Evolutionary conservation across 2,797 vertebrate genomes (phyloP), one percentile per base, ranked within the genome.

Genomic region (Propithecus deckenii): DNA sequence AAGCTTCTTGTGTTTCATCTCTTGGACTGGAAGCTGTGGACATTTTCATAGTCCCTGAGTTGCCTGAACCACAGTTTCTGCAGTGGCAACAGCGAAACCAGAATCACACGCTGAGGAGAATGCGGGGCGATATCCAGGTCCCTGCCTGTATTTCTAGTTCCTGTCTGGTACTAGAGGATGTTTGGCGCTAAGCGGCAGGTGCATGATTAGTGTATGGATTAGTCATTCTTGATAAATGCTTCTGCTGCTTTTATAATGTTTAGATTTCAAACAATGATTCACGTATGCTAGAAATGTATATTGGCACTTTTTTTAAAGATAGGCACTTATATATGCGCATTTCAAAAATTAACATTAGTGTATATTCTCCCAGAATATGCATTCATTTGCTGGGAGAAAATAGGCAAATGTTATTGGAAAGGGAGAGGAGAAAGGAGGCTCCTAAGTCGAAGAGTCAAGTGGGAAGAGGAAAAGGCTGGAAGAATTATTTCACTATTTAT

Each of bases 111-210:
- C 11, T 7, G 13, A 48, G 52, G 69, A 55, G n/a, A 46, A 28
- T 11, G 38, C 15, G 32, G 25, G 2, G 22, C 17, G 15, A 0
- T 10, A 5, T 9, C 65, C 20, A 38, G 0, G 15, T 2, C 55
- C 14, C 0, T 4, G 13, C 15, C 22, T 17, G 14, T 10, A 10
- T 32, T 38, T 1, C 2, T 17, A 5, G 32, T 50, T 78, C 17
- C 48, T 2, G 0, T 46, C 67, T 28, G 22, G 12, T 50, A 48
- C 8, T 57, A 61, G 41, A 46, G 43, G 5, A 3, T 38, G 32
- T 3, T 5, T 5, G 71, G 23, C 17, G 13, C 28, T 32, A 30
- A n/a, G 43, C 20, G 7, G 23, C 67, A 28, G 43, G 48, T 35
- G 3, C 17, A 1, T 35, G 46, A n/a, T 7, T 23, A 2, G 14